Percentiles rank a stretch among this genome's conserved stretches.
These are phyloP conservation scores for Noctua janthe DNA, from an alignment of 2,888 invertebrate genomes.

Conservation along the genomic window DNA sequence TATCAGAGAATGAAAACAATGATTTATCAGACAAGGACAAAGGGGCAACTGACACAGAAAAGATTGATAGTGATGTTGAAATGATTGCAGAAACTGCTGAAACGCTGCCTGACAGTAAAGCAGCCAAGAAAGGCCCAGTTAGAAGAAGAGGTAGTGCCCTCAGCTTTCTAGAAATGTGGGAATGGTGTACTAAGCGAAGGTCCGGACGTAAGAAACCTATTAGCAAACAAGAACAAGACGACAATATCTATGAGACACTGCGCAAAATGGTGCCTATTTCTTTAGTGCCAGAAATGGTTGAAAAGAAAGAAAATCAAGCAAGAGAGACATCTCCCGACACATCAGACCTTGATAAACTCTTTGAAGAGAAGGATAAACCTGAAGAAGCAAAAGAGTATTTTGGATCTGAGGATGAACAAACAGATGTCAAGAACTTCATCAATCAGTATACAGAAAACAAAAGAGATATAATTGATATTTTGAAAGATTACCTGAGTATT, in stretches of 20 bases:
- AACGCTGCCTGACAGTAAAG: slow-evolving; percentile 79
- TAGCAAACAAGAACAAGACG: slow-evolving; percentile 80
- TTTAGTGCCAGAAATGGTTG: slow-evolving; percentile 86
- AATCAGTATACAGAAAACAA: slow-evolving; percentile 89
- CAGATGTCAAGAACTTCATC: slow-evolving; percentile 92
- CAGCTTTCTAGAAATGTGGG: slow-evolving; percentile 94
- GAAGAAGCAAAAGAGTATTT: slow-evolving; percentile 90
- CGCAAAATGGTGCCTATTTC: slow-evolving; percentile 92
- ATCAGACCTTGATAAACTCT: slow-evolving; percentile 91
- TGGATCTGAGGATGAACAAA: slow-evolving; percentile 91
- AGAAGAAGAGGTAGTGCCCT: slow-evolving; percentile 94
- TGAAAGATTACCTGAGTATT: slow-evolving; percentile 91
- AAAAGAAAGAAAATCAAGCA: slow-evolving; percentile 83
- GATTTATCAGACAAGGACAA: slow-evolving; percentile 86
- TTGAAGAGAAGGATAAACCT: slow-evolving; percentile 86
- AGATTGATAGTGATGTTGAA: slow-evolving; percentile 82
- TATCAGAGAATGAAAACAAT: slow-evolving; percentile 83
- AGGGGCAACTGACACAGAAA: slow-evolving; percentile 81
- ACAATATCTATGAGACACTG: slow-evolving; percentile 92
- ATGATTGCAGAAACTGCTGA: slow-evolving; percentile 74
- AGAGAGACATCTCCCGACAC: slow-evolving; percentile 91
- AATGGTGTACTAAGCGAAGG: slow-evolving; percentile 92
- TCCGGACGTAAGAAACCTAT: slow-evolving; percentile 87
- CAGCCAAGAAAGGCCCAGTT: slow-evolving; percentile 87
- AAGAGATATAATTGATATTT: slow-evolving; percentile 90